These are phyloP conservation scores for Drosophila nigromelanica DNA, from an alignment of 1,140 invertebrate genomes.

Conservation along the genomic window DNA sequence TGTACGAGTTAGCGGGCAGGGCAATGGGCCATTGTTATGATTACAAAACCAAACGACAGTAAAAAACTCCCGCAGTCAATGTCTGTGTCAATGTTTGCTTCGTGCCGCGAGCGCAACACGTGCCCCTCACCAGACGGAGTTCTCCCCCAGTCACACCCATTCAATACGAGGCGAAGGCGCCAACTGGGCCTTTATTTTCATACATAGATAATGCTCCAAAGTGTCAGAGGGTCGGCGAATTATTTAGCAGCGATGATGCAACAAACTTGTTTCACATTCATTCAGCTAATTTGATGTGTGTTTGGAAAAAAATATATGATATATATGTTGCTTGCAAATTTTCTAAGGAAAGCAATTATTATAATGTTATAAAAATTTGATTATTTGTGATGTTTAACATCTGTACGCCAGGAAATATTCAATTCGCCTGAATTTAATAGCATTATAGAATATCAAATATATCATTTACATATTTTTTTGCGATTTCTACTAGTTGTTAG, in stretches of 20 bases:
- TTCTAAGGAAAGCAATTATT: neutral
- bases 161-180: constrained; percentile 1
- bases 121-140: neutral
- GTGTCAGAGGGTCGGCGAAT: neutral
- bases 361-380: neutral
- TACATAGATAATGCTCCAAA: neutral
- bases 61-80: constrained; percentile 4
- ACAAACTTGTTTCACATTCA: constrained; percentile 20
- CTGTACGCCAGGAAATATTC: neutral
- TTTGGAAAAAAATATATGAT: constrained; percentile 9
- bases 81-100: constrained; percentile 14
- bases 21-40: constrained; percentile 17
- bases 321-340: neutral
- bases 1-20: no score
- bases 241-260: constrained; percentile 31
- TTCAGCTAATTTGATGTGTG: constrained; percentile 4
- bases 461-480: no score
- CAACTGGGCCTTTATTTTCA: neutral
- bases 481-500: no score
- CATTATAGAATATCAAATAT: no score
- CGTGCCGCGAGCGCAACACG: constrained; percentile 22
- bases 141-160: neutral
- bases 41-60: constrained; percentile 10
- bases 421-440: no score
- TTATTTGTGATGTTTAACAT: neutral